Evolutionary conservation across 2,113 vertebrate genomes (phyloP), one percentile per base, ranked within the genome.

Genomic region (Jacana jacana): DNA sequence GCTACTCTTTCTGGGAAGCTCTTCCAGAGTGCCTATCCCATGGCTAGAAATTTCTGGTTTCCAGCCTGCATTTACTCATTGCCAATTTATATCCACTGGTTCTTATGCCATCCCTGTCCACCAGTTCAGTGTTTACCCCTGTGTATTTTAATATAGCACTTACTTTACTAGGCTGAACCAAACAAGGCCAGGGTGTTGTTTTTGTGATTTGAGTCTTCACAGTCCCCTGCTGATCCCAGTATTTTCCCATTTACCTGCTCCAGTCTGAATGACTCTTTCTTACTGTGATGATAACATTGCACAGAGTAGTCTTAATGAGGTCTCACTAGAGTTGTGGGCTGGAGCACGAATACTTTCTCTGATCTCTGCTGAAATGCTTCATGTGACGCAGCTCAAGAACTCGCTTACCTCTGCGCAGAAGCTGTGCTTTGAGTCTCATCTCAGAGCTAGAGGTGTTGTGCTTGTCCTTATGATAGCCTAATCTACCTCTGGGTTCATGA

Each of bases 391-490:
- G 75, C 60, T 73, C 28, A 49, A 54, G 42, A 64, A 18, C 30
- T 11, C 4, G 5, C 52, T 39, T 73, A 48, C 57, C 63, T 27
- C 54, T 0, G 0, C 3, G 35, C 52, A 80, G 76, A 33, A 37
- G 55, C 86, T 58, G 65, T 17, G n/a, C 60, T 66, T 19, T 19
- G 52, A 58, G 7, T n/a, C 79, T 30, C 19, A 11, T 9, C 61
- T 44, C 35, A 2, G 40, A 75, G 63, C 17, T 10, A 11, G 11
- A n/a, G n/a, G 42, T 54, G 33, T 6, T 33, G 55, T 18, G 72
- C 51, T 42, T 1, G 3, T 10, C 69, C 61, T 42, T 7, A 28
- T 0, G 1, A 13, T 1, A 70, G 17, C 55, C n/a, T 7, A 1
- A 17, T 7, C 60, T 35, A 51, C 22, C 80, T 57, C 46, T 2